Conservation (phyloP, 2,888 invertebrate genomes). For the Anthophora plumipes region DNA sequence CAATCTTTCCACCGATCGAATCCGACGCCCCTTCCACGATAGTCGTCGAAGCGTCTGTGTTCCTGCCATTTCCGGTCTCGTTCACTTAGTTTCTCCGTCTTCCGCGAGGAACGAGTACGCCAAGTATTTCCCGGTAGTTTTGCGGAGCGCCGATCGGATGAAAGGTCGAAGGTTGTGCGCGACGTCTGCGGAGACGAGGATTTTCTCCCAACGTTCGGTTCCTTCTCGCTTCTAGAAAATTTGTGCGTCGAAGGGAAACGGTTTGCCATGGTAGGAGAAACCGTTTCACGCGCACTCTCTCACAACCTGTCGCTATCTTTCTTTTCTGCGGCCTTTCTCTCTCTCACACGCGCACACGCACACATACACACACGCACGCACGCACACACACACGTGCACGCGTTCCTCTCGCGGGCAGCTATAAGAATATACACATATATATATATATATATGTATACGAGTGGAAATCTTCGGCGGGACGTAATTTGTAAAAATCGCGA, state of each 20-base stretch:
- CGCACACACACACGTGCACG: not conserved
- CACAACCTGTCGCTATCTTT: not conserved
- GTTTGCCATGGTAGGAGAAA: conserved; percentile 15
- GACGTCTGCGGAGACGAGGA: not conserved
- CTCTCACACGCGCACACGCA: not conserved
- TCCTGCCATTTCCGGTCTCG: not conserved
- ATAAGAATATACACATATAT: conserved; percentile 30
- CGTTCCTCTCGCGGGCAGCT: conserved; percentile 13
- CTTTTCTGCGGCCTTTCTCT: not conserved
- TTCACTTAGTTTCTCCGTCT: no score
- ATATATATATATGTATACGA: not conserved
- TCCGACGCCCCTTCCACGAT: conserved; percentile 1
- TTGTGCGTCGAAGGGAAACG: conserved; percentile 44
- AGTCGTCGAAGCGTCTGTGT: not conserved
- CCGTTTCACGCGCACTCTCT: not conserved
- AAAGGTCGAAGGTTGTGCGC: conserved; percentile 3
- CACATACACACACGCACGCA: not conserved
- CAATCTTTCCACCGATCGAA: conserved; percentile 4
- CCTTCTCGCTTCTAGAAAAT: conserved; percentile 19
- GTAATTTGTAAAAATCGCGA: conserved; percentile 33
- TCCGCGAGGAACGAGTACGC: not conserved
- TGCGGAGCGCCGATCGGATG: not conserved
- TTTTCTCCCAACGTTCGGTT: not conserved
- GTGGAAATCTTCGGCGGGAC: conserved; percentile 19
- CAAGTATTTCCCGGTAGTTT: not conserved